Conservation (phyloP, 2,113 vertebrate genomes). For the Trichomycterus rosablanca region DNA sequence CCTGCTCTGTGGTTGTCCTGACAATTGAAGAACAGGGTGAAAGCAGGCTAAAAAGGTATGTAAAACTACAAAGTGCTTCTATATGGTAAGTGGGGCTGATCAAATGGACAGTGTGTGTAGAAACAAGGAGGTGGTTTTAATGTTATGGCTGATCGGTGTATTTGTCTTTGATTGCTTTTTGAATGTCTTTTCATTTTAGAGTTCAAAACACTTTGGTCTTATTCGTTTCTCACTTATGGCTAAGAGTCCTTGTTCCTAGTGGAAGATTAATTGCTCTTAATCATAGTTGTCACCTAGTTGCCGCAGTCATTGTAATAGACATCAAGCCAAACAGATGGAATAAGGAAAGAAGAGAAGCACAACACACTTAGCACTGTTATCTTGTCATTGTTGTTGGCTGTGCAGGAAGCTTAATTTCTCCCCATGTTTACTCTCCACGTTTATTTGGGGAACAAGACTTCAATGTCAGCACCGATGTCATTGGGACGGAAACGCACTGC, state of each 20-base stretch:
- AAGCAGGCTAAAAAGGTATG: too few species aligned
- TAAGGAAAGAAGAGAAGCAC: conserved; percentile 30
- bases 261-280: conserved; percentile 63
- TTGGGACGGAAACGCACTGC: conserved; percentile 52
- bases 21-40: too few species aligned
- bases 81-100: too few species aligned
- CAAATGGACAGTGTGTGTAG: too few species aligned
- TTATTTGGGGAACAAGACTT: conserved; percentile 62
- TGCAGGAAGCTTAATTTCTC: conserved; percentile 61
- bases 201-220: conserved; percentile 34
- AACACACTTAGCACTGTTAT: conserved; percentile 53
- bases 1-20: too few species aligned
- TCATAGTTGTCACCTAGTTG: conserved; percentile 55
- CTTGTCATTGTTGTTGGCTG: conserved; percentile 63
- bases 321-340: conserved; percentile 46
- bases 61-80: too few species aligned
- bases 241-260: conserved; percentile 44
- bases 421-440: conserved; percentile 54
- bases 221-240: conserved; percentile 23
- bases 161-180: conserved; percentile 42
- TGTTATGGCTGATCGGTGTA: too few species aligned
- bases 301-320: conserved; percentile 48
- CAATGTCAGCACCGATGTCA: conserved; percentile 55
- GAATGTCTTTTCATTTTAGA: conserved; percentile 37
- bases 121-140: too few species aligned